Percentiles rank a stretch among this genome's conserved stretches.
Evolutionary conservation across 2,888 invertebrate species (phyloP).

Genomic region (Panorpa germanica): DNA sequence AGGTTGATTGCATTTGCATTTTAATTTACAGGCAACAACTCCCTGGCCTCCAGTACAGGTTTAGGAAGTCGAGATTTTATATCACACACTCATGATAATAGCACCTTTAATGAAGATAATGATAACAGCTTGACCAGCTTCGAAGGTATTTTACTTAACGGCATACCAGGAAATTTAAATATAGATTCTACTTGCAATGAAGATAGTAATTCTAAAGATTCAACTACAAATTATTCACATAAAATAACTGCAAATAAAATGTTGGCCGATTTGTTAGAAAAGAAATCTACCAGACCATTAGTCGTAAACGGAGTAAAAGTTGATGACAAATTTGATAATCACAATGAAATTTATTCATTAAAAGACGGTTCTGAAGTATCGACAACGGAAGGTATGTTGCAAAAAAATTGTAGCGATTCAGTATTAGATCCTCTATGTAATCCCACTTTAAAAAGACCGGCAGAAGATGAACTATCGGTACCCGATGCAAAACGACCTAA

Average conservation of each 20-base stretch:
- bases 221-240: slow-evolving; percentile 17
- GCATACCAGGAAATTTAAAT: slow-evolving; percentile 28
- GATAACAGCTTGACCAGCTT: slow-evolving; percentile 42
- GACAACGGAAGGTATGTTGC: too few species aligned
- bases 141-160: slow-evolving; percentile 39
- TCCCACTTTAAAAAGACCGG: too few species aligned
- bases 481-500: too few species aligned
- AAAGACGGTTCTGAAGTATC: too few species aligned
- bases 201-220: slow-evolving; percentile 30
- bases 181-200: slow-evolving; percentile 32
- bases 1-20: too few species aligned
- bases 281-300: slow-evolving; percentile 38
- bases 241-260: slow-evolving; percentile 40
- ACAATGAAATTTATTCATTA: too few species aligned
- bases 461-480: too few species aligned
- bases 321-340: too few species aligned
- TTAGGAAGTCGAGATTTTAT: slow-evolving; percentile 25
- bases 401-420: too few species aligned
- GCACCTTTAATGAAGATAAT: slow-evolving; percentile 30
- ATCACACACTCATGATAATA: slow-evolving; percentile 27
- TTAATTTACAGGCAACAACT: slow-evolving; percentile 32
- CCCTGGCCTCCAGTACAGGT: slow-evolving; percentile 34
- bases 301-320: too few species aligned
- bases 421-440: too few species aligned
- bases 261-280: slow-evolving; percentile 67